Evolutionary conservation across 2,113 vertebrate genomes (phyloP), one percentile per base, ranked within the genome.

Genomic region (Pituophis catenifer): DNA sequence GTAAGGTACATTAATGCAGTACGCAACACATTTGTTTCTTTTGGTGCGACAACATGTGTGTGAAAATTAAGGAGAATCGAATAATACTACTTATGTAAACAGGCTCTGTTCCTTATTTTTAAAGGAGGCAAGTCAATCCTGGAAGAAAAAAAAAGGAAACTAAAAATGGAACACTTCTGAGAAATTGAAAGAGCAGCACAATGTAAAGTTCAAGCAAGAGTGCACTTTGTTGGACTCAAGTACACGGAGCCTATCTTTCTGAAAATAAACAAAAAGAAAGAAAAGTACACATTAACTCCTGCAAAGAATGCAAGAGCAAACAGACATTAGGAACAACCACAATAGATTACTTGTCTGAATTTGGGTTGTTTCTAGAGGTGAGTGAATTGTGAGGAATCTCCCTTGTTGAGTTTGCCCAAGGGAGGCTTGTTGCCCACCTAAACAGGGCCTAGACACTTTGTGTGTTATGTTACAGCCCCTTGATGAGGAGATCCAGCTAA

Each of bases 81-180:
- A 44, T 44, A 81, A 81, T 81, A 17, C 17, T 44, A 81, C 33
- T 81, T 44, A 81, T 44, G 8, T 17, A 95, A 95, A 0, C 98
- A 99, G 92, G 97, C 98, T 0, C 98, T 99, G 21, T 98, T 98
- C 94, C 97, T 99, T 92, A 98, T 99, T 13, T 93, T 99, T 96
- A 98, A 98, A n/a, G 97, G 99, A 94, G 98, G 98, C 15, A 96
- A 97, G 87, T 98, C 98, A 0, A 96, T 87, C 97, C 99, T 89
- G 96, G 98, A 96, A 3, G 98, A 98, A 89, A 96, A 98, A 96
- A 98, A 98, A 89, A 97, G 99, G 87, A 97, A 97, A 89, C 89
- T 99, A 23, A 96, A 99, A 86, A 98, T 99, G 98, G 0, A 85
- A 97, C 21, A 13, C 19, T 59, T 38, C 3, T 97, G 97, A 93